These are phyloP conservation scores for Neosalanx taihuensis DNA, from an alignment of 2,797 vertebrate genomes.

Conservation along the genomic window DNA sequence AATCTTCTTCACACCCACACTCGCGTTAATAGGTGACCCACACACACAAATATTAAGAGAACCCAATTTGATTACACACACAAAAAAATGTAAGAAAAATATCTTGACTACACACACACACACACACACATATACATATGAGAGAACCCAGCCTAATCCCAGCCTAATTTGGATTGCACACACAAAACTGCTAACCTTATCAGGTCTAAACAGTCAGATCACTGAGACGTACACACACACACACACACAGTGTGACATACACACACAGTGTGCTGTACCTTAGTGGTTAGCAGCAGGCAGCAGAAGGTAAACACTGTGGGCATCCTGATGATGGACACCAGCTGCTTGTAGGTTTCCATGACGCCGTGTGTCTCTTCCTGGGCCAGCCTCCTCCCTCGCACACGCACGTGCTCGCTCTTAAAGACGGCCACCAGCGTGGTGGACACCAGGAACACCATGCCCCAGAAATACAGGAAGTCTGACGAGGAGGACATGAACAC, in stretches of 20 bases:
- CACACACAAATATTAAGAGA: not conserved
- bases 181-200: no score
- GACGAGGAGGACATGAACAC: not conserved
- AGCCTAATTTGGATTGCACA: no score
- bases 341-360: slow-evolving; percentile 87
- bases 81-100: not conserved
- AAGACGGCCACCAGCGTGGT: slow-evolving; percentile 92
- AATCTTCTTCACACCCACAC: slow-evolving; percentile 72
- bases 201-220: no score
- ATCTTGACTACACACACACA: not conserved
- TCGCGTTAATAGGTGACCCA: not conserved
- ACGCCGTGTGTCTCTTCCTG: slow-evolving; percentile 89
- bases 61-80: not conserved
- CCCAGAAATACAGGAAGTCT: slow-evolving; percentile 99
- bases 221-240: not conserved
- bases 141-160: no score
- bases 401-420: slow-evolving; percentile 83
- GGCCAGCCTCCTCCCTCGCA: slow-evolving; percentile 54
- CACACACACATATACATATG: no score
- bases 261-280: slow-evolving; percentile 68
- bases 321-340: slow-evolving; percentile 91
- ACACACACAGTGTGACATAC: not conserved
- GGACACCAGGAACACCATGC: slow-evolving; percentile 88
- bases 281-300: slow-evolving; percentile 88
- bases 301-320: slow-evolving; percentile 94